Base-by-base conservation (phyloP, 2,113 vertebrate species). In the Tretioscincus oriximinensis region DNA sequence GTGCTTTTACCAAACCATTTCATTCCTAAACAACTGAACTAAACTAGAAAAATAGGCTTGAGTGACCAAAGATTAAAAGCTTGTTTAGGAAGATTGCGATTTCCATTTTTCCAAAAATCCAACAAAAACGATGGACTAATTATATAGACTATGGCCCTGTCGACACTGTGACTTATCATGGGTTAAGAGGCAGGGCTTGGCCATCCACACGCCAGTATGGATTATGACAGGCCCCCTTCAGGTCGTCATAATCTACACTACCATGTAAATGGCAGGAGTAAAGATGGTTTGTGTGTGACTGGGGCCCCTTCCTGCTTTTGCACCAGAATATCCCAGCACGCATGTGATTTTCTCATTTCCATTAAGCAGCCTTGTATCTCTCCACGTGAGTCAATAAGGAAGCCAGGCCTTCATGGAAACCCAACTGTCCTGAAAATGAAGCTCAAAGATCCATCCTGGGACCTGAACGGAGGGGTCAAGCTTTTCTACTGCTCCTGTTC, bases 401-500 rank as follows among this genome's bases (percentile, higher is more conserved):
- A 18, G 20, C 5, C 89, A 90, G 90, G 85, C 85, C 76, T 81
- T 73, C 58, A 18, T 28, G 28, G 14, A 31, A 51, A 26, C 20
- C 12, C 89, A 90, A 89, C 85, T 84, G 75, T 73, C 58, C 35
- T 45, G 28, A 24, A 11, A 4, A 58, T 70, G 2, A 74, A 84
- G 85, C 88, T 77, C 20, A 81, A 83, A 77, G 12, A 87, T n/a
- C 84, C 47, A 28, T 86, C 89, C 88, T 87, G 93, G 91, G 93
- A 93, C 92, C 73, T 82, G 92, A 91, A 88, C 75, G 18, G 31
- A 76, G 82, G 73, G 84, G 76, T 69, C 0, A 31, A 83, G 84
- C 86, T 94, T 94, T 95, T 94, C 82, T 93, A 90, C 88, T 83
- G 69, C 66, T 85, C 65, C 87, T 67, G 1, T 81, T 92, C 93